phyloP scores from a whole-genome alignment of 2,797 vertebrate genomes.

The Spondyliosoma cantharus region DNA sequence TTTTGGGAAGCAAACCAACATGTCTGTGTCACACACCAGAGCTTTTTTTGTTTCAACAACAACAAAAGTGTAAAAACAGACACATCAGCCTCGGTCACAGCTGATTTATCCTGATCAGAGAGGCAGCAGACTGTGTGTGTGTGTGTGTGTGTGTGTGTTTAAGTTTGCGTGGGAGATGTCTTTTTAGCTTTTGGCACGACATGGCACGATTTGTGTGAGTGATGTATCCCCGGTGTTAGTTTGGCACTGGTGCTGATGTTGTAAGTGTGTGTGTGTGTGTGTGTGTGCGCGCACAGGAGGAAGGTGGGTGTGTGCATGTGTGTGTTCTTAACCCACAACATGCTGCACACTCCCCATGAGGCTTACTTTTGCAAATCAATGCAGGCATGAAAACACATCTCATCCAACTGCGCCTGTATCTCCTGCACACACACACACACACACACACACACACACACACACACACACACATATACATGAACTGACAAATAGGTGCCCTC shows the following conservation, averaged over 20 bases:
- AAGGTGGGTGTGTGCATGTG: slow-evolving; percentile 21
- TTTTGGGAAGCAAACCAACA: slow-evolving; percentile 24
- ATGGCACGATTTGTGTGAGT: slow-evolving; percentile 22
- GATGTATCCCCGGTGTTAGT: slow-evolving; percentile 33
- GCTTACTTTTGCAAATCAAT: slow-evolving; percentile 36
- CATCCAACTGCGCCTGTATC: slow-evolving; percentile 5
- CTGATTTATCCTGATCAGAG: background rate
- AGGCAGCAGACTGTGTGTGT: background rate
- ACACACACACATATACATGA: slow-evolving; percentile 4
- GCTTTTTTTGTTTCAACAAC: slow-evolving; percentile 6
- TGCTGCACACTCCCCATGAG: slow-evolving; percentile 33
- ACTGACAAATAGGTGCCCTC: slow-evolving; percentile 38
- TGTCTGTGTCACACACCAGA: background rate
- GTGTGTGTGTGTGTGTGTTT: slow-evolving; percentile 13
- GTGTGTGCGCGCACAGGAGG: slow-evolving; percentile 10
- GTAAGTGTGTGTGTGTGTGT: slow-evolving; percentile 26
- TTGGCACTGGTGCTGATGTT: slow-evolving; percentile 64
- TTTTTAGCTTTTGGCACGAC: slow-evolving; percentile 26
- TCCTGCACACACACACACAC: slow-evolving; percentile 17
- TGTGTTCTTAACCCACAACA: slow-evolving; percentile 22
- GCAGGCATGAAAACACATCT: slow-evolving; percentile 38
- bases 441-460: background rate
- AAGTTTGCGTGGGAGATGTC: slow-evolving; percentile 29
- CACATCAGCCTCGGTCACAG: background rate
- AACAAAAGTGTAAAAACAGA: slow-evolving; percentile 44